These are phyloP conservation scores for Lycaon pictus DNA, from an alignment of 2,113 vertebrate species.

Conservation along the genomic window DNA sequence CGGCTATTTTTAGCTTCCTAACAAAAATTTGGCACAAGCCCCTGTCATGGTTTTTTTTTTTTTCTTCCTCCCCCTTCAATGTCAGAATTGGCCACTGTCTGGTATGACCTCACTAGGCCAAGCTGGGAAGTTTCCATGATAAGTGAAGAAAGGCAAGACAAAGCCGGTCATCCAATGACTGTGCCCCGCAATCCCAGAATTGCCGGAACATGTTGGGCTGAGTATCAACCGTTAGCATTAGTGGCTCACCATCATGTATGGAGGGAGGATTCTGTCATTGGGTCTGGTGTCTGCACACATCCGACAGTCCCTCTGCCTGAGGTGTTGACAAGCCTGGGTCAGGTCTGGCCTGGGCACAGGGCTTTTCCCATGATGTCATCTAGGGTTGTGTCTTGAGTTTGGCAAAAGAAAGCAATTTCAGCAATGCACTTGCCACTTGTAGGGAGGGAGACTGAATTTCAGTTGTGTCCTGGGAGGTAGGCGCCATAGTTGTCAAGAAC, in stretches of 20 bases:
- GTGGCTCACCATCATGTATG: no score
- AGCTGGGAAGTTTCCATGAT: background rate
- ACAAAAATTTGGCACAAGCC: slow-evolving; percentile 41
- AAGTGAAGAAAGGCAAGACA: background rate
- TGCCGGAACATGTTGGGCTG: background rate
- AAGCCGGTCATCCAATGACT: background rate
- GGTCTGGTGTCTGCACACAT: background rate
- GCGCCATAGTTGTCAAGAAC: background rate
- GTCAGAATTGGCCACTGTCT: background rate
- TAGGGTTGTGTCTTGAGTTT: background rate
- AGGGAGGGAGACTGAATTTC: background rate
- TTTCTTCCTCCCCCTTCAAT: background rate
- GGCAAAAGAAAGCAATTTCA: background rate
- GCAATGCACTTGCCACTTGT: background rate
- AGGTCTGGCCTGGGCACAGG: background rate
- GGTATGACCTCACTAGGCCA: background rate
- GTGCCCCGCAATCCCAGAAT: background rate
- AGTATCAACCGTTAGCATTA: background rate
- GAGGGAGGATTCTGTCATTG: background rate
- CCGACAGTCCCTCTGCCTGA: background rate
- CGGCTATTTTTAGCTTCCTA: slow-evolving; percentile 56
- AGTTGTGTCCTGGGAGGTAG: background rate
- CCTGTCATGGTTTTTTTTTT: background rate
- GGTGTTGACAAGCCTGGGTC: background rate
- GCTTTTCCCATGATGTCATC: background rate